Percentiles rank a stretch among this genome's conserved stretches.
Conservation (phyloP, 2,888 invertebrate species). For the Abscondita cerata region DNA sequence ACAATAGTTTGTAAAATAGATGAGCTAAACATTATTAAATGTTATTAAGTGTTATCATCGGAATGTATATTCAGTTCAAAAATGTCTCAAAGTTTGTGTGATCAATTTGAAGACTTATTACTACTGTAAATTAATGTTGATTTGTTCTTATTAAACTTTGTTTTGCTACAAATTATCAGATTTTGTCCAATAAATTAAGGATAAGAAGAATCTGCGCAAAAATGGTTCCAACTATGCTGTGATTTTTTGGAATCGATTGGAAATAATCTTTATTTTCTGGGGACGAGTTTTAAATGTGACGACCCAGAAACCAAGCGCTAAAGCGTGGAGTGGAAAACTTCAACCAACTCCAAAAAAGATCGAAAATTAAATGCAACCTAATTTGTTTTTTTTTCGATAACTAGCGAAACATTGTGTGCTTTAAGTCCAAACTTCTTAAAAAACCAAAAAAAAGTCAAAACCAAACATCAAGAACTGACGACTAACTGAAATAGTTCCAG, state of each 20-base stretch:
- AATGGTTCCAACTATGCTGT: not conserved
- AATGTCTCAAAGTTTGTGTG: too few relatives aligned
- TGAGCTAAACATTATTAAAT: too few relatives aligned
- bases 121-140: too few relatives aligned
- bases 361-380: slow-evolving; percentile 24
- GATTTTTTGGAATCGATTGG: slow-evolving; percentile 11
- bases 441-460: slow-evolving; percentile 15
- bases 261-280: slow-evolving; percentile 11
- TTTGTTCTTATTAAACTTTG: too few relatives aligned
- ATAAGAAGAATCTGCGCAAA: not conserved
- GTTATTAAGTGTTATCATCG: too few relatives aligned
- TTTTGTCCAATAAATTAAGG: not conserved
- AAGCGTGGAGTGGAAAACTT: not conserved
- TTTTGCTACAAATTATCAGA: too few relatives aligned
- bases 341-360: slow-evolving; percentile 13
- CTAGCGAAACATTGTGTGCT: slow-evolving; percentile 34
- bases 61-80: too few relatives aligned
- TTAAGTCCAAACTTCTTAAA: slow-evolving; percentile 27
- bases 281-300: not conserved
- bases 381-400: slow-evolving; percentile 31
- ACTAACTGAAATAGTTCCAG: too few relatives aligned
- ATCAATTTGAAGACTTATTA: too few relatives aligned
- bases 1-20: too few relatives aligned
- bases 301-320: slow-evolving; percentile 11
- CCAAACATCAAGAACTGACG: slow-evolving; percentile 1